phyloP scores from a whole-genome alignment of 2,113 vertebrate genomes.

The Sebastes schlegelii region DNA sequence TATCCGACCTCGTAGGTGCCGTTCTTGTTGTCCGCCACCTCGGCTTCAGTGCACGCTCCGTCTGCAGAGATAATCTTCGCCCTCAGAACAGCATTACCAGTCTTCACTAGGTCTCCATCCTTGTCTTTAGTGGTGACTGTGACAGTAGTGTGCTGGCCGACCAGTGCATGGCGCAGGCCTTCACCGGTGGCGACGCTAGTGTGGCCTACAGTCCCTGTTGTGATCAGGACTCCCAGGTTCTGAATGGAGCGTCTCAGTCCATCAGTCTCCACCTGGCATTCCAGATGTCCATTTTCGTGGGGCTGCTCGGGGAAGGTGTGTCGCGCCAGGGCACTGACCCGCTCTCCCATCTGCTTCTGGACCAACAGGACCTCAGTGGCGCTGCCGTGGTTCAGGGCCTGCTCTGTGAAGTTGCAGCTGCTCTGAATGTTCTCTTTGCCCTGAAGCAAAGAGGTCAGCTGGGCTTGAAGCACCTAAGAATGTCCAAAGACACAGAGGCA shows the following conservation, averaged over 20 bases:
- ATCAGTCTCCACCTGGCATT: slow-evolving; percentile 92
- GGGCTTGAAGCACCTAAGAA: slow-evolving; percentile 90
- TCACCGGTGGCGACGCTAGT: slow-evolving; percentile 94
- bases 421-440: slow-evolving; percentile 96
- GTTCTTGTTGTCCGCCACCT: slow-evolving; percentile 95
- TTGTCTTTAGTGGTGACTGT: slow-evolving; percentile 97
- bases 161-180: slow-evolving; percentile 92
- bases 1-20: slow-evolving; percentile 97
- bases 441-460: slow-evolving; percentile 91
- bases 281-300: slow-evolving; percentile 93
- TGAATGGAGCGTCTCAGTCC: slow-evolving; percentile 93
- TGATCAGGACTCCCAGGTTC: slow-evolving; percentile 93
- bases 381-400: slow-evolving; percentile 93
- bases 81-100: slow-evolving; percentile 89
- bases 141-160: slow-evolving; percentile 90
- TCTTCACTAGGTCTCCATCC: slow-evolving; percentile 92
- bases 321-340: slow-evolving; percentile 88
- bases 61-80: slow-evolving; percentile 87
- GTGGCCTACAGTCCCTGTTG: slow-evolving; percentile 92
- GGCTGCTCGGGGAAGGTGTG: slow-evolving; percentile 91
- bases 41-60: slow-evolving; percentile 81
- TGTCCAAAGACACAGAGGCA: not conserved
- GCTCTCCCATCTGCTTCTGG: slow-evolving; percentile 95
- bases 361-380: slow-evolving; percentile 94
- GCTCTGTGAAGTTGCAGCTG: slow-evolving; percentile 95